Conservation (phyloP, 2,113 vertebrate genomes). For the Lutjanus erythropterus region DNA sequence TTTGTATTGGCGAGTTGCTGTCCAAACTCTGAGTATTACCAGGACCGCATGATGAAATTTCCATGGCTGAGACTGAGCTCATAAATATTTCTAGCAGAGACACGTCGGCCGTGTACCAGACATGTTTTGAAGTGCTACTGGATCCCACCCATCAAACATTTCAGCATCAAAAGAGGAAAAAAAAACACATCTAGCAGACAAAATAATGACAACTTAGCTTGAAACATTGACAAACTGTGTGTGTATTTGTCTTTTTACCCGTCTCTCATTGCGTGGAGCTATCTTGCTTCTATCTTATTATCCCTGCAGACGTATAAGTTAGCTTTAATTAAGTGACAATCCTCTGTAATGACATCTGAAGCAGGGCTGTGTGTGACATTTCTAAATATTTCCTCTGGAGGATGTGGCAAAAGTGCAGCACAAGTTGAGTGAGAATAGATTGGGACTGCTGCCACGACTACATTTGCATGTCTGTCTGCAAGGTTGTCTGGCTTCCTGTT, state of each 20-base stretch:
- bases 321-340: conserved; percentile 8
- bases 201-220: conserved; percentile 12
- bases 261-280: neutral
- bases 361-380: neutral
- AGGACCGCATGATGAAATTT: conserved; percentile 33
- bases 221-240: neutral
- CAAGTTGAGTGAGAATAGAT: conserved; percentile 1
- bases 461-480: conserved; percentile 31
- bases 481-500: conserved; percentile 11
- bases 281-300: neutral
- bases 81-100: conserved; percentile 40
- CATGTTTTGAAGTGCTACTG: conserved; percentile 23
- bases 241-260: neutral
- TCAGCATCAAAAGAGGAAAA: conserved; percentile 14
- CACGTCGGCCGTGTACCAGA: conserved; percentile 15
- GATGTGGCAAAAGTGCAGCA: conserved; percentile 5
- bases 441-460: conserved; percentile 11
- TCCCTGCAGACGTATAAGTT: neutral
- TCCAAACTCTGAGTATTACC: neutral
- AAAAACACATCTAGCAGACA: conserved; percentile 4
- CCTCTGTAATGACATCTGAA: neutral
- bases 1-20: conserved; percentile 5
- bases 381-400: conserved; percentile 12
- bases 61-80: conserved; percentile 11
- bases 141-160: conserved; percentile 30